Conservation (phyloP, 2,888 invertebrate genomes). For the Pseudanteris insignis region DNA sequence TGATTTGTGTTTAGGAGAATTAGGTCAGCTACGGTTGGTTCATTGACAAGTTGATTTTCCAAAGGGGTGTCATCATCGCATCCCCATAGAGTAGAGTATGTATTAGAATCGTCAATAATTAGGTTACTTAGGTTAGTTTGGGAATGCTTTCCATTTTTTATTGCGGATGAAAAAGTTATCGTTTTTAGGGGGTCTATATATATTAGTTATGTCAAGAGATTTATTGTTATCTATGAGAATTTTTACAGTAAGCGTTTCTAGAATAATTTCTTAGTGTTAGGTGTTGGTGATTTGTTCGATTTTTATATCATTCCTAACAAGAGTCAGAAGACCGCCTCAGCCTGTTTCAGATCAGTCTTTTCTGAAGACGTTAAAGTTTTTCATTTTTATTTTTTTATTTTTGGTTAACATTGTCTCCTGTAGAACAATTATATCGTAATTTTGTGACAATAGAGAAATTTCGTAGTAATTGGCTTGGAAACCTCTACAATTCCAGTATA, state of each 20-base stretch:
- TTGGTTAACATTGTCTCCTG: not conserved
- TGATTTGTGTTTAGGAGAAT: too few species aligned
- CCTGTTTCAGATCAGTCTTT: not conserved
- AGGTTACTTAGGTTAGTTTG: not conserved
- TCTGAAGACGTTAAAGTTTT: not conserved
- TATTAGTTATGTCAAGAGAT: not conserved
- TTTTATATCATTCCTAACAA: not conserved
- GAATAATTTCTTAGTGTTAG: slow-evolving; percentile 1
- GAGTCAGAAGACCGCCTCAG: not conserved
- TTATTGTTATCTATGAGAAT: not conserved
- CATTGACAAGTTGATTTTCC: too few species aligned
- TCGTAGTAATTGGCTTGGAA: not conserved
- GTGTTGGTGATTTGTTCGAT: not conserved
- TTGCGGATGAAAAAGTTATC: not conserved
- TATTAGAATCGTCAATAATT: slow-evolving; percentile 11
- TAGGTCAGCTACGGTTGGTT: too few species aligned
- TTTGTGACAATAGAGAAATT: not conserved
- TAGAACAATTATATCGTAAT: not conserved
- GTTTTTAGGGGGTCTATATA: slow-evolving; percentile 12
- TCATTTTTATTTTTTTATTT: not conserved
- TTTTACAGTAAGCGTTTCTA: slow-evolving; percentile 11
- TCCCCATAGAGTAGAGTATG: too few species aligned
- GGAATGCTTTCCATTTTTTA: slow-evolving; percentile 6
- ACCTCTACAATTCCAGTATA: slow-evolving; percentile 1
- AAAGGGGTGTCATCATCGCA: too few species aligned